Conservation (phyloP, 2,888 invertebrate genomes). For the Drosophila macrothrix region DNA sequence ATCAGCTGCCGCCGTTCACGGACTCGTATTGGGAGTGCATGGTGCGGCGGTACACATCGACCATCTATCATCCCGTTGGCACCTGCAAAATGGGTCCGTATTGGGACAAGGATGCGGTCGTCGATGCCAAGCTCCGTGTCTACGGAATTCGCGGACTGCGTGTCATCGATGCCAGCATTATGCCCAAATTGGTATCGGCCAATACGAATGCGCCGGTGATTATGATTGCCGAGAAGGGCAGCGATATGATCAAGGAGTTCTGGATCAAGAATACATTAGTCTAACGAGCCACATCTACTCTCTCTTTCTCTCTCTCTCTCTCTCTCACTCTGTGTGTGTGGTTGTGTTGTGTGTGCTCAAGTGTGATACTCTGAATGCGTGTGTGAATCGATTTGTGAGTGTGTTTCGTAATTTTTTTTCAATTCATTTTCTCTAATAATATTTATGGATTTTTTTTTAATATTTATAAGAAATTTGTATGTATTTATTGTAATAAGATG, state of each 20-base stretch:
- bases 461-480: constrained; percentile 42
- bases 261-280: constrained; percentile 88
- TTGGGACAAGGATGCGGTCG: constrained; percentile 93
- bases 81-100: constrained; percentile 96
- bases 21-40: constrained; percentile 95
- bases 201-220: constrained; percentile 95
- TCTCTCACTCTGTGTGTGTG: constrained; percentile 1
- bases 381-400: constrained; percentile 18
- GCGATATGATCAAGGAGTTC: constrained; percentile 94
- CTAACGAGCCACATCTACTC: constrained; percentile 33
- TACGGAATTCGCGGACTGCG: constrained; percentile 92
- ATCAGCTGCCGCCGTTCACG: constrained; percentile 88
- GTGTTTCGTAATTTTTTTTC: constrained; percentile 1
- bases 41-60: constrained; percentile 92
- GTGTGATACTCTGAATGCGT: constrained; percentile 22
- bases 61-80: constrained; percentile 94
- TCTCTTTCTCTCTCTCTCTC: too few species aligned
- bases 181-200: constrained; percentile 94
- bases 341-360: constrained; percentile 2
- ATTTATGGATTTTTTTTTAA: constrained; percentile 36
- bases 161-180: constrained; percentile 94
- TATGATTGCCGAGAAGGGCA: constrained; percentile 96
- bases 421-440: background rate
- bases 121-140: constrained; percentile 91
- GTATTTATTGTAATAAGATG: constrained; percentile 51